phyloP scores from a whole-genome alignment of 2,797 vertebrate species.

The Petrocephalus sullivani region DNA sequence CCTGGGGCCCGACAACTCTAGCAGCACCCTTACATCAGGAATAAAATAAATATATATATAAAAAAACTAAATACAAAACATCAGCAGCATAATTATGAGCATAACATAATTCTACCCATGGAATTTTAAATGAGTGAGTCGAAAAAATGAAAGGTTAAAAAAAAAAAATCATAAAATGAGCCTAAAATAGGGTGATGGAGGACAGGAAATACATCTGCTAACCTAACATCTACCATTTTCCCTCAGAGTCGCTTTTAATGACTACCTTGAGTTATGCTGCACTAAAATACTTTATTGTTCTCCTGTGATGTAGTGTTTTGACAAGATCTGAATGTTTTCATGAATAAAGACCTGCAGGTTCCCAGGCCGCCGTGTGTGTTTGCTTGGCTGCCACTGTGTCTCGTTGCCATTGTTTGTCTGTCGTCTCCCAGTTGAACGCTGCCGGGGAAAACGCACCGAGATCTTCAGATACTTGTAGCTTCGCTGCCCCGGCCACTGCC shows the following conservation, averaged over 20 bases:
- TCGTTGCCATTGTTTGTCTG: neutral
- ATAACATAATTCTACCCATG: neutral
- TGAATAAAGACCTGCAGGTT: neutral
- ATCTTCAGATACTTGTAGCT: neutral
- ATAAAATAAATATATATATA: neutral
- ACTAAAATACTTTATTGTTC: constrained; percentile 12
- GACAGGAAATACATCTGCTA: neutral
- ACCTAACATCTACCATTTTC: neutral
- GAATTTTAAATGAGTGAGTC: neutral
- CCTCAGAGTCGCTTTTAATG: neutral
- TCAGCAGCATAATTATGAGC: neutral
- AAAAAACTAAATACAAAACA: neutral
- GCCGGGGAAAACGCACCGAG: neutral
- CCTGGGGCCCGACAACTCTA: neutral
- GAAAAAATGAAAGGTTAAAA: neutral
- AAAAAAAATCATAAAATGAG: neutral
- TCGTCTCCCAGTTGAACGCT: neutral
- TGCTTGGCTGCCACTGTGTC: neutral
- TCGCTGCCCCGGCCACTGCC: neutral
- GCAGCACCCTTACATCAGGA: neutral
- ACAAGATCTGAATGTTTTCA: neutral
- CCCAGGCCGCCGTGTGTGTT: neutral
- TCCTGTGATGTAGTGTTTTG: neutral
- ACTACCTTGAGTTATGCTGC: neutral
- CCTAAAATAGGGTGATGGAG: neutral